Base-by-base conservation (phyloP, 2,797 vertebrate genomes). In the Sparus aurata region DNA sequence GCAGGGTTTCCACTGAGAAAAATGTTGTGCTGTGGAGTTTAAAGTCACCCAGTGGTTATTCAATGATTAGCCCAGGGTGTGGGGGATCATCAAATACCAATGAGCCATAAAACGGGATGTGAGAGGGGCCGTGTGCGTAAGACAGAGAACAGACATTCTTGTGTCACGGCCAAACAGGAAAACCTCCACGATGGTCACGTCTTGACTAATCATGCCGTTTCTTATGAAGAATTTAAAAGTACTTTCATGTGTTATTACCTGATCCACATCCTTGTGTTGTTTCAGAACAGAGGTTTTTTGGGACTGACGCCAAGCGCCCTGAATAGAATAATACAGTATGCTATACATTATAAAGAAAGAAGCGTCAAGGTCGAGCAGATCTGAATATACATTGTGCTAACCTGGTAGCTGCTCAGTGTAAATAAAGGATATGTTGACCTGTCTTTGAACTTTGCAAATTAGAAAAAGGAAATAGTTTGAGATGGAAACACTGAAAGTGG, bases 41-140 rank as follows among this genome's bases (percentile, higher is more conserved):
- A 78, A 85, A 91, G 84, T 87, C 81, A 78, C 77, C 78, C 78
- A 68, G 79, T 79, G 72, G 80, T 87, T 85, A 88, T 84, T 89
- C 75, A 93, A 90, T 90, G 85, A 93, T 91, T 93, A 92, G 87
- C 82, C 34, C 47, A 30, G 76, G 79, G 82, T 63, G 79, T 80
- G 85, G 30, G 25, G 60, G 30, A 66, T 78, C 73, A 87, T 86
- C 73, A 84, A 73, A 85, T 87, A 85, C 52, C 23, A 69, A 80
- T 49, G 68, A 77, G 43, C 73, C 59, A 81, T 89, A 89, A 89
- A 89, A 86, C 16, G 20, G 81, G 85, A 91, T 70, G 83, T 82
- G 68, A 88, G 41, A 59, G 52, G 10, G 45, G 43, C 52, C 4
- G 3, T 58, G 45, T 85, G 81, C 58, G 50, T 62, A 78, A 78